Evolutionary conservation across 1,140 invertebrate genomes (phyloP).

Genomic region (Caenorhabditis remanei): DNA sequence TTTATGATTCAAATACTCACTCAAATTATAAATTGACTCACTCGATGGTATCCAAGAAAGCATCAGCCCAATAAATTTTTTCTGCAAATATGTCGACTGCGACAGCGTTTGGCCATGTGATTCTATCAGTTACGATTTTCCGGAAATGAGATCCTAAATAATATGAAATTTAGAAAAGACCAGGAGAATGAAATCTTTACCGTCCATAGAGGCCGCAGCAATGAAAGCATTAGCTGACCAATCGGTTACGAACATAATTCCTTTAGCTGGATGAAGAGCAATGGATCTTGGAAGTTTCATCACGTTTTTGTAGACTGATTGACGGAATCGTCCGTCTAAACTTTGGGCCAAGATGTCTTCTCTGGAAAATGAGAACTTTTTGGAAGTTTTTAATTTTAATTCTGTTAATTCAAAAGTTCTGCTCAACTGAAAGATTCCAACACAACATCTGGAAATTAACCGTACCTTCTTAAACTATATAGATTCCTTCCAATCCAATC

Average conservation of each 20-base stretch:
- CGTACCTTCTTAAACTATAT: constrained; percentile 61
- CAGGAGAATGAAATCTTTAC: constrained; percentile 76
- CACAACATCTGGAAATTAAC: background rate
- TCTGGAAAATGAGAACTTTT: background rate
- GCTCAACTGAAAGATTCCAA: background rate
- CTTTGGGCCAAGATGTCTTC: constrained; percentile 69
- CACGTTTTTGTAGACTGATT: constrained; percentile 86
- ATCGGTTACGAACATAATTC: constrained; percentile 78
- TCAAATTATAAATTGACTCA: constrained; percentile 56
- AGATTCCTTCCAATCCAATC: constrained; percentile 71
- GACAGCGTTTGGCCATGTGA: constrained; percentile 88
- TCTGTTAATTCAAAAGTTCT: too few species aligned
- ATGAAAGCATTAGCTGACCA: constrained; percentile 86
- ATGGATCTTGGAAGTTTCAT: constrained; percentile 92
- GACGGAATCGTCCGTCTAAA: constrained; percentile 81
- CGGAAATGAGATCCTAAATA: constrained; percentile 82
- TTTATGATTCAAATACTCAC: too few species aligned
- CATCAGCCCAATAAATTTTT: constrained; percentile 93
- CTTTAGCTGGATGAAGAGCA: constrained; percentile 94
- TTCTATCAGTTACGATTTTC: constrained; percentile 84
- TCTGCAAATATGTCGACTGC: constrained; percentile 89
- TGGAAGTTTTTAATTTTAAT: too few species aligned
- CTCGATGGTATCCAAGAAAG: constrained; percentile 92
- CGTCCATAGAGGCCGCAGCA: constrained; percentile 95
- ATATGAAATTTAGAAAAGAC: background rate